These are phyloP conservation scores for Agrochola litura DNA, from an alignment of 2,888 invertebrate species.

Conservation along the genomic window DNA sequence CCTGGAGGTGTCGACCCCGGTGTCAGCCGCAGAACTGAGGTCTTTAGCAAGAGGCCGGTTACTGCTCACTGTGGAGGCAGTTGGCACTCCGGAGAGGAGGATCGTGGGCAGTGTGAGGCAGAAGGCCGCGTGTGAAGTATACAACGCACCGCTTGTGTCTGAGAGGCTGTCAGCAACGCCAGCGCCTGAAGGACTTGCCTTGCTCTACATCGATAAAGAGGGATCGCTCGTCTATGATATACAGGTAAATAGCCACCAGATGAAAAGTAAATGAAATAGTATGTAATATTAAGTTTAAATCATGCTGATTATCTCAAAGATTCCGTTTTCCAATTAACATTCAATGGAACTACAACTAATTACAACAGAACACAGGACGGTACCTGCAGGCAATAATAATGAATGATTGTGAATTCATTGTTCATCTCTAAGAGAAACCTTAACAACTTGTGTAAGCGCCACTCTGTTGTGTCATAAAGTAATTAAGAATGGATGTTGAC, in stretches of 20 bases:
- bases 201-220: constrained; percentile 94
- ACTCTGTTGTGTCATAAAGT: constrained; percentile 33
- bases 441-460: constrained; percentile 31
- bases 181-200: constrained; percentile 92
- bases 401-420: constrained; percentile 44
- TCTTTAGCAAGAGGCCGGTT: constrained; percentile 94
- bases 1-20: constrained; percentile 94
- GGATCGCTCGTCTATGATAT: constrained; percentile 95
- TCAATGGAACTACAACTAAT: constrained; percentile 39
- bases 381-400: constrained; percentile 15
- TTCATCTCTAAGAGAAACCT: constrained; percentile 37
- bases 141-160: constrained; percentile 93
- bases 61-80: constrained; percentile 93
- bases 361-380: constrained; percentile 11
- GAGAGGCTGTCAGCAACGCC: constrained; percentile 85
- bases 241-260: constrained; percentile 80
- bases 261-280: background rate
- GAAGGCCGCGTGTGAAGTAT: constrained; percentile 94
- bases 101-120: constrained; percentile 94
- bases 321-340: constrained; percentile 24
- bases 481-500: constrained; percentile 45
- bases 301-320: background rate
- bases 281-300: background rate
- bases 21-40: constrained; percentile 94
- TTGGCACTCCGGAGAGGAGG: constrained; percentile 92